Percentiles rank a stretch among this genome's conserved stretches.
These are phyloP conservation scores for Trematomus loennbergii DNA, from an alignment of 2,113 vertebrate species.

Conservation along the genomic window DNA sequence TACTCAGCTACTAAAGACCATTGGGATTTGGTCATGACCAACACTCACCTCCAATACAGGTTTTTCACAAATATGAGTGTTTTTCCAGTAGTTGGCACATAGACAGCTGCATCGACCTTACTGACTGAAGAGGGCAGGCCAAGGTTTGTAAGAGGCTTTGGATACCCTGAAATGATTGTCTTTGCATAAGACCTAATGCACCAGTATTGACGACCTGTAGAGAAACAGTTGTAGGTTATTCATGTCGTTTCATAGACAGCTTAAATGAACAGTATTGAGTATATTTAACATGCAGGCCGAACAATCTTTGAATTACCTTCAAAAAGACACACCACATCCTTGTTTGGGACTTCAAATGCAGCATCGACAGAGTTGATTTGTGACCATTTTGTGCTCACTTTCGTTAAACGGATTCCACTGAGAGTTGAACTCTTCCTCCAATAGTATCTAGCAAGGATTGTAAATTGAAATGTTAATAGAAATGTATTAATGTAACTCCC, in stretches of 20 bases:
- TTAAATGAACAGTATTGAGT: background rate
- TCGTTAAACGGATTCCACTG: constrained; percentile 46
- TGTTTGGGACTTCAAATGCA: constrained; percentile 68
- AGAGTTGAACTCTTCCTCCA: constrained; percentile 71
- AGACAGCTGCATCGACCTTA: constrained; percentile 79
- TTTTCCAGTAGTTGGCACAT: constrained; percentile 52
- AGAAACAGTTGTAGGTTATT: constrained; percentile 11
- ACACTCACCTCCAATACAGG: constrained; percentile 81
- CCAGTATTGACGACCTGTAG: constrained; percentile 77
- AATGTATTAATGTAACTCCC: background rate
- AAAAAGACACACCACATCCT: constrained; percentile 68
- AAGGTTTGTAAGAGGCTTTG: constrained; percentile 71
- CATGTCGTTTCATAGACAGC: background rate
- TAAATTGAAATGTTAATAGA: background rate
- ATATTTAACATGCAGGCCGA: background rate
- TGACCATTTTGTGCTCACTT: constrained; percentile 71
- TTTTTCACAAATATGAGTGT: constrained; percentile 76
- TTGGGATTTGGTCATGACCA: background rate
- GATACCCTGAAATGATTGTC: constrained; percentile 67
- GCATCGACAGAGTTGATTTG: constrained; percentile 75
- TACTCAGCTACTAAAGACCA: background rate
- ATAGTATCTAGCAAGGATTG: constrained; percentile 69
- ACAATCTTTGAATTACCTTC: constrained; percentile 63
- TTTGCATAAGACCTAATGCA: constrained; percentile 59
- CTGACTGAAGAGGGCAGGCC: constrained; percentile 75